Conservation (phyloP, 2,888 invertebrate genomes). For the Trissonchulus sp. region DNA sequence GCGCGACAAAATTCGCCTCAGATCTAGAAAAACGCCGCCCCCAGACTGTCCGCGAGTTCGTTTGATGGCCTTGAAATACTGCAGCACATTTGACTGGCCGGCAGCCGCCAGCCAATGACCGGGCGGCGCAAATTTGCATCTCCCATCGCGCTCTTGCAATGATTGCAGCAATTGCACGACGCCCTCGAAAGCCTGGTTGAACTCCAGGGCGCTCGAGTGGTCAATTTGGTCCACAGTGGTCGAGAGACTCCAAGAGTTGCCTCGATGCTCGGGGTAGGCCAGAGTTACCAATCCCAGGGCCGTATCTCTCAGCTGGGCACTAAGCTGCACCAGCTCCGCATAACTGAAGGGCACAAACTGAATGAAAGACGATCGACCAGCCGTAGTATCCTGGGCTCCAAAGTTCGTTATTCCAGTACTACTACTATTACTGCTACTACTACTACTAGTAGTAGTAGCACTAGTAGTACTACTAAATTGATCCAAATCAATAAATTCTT, state of each 20-base stretch:
- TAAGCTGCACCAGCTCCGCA: slow-evolving; percentile 66
- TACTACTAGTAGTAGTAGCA: no score
- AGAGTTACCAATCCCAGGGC: slow-evolving; percentile 77
- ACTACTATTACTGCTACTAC: no score
- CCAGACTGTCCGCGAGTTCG: slow-evolving; percentile 53
- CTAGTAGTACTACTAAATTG: no score
- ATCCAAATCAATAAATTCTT: slow-evolving; percentile 66
- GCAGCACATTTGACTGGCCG: neutral
- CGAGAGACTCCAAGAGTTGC: slow-evolving; percentile 2
- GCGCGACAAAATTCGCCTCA: neutral
- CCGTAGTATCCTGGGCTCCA: neutral
- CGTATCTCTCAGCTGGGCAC: slow-evolving; percentile 68
- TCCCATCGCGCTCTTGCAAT: slow-evolving; percentile 75
- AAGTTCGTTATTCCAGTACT: no score
- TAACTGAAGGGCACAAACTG: slow-evolving; percentile 63
- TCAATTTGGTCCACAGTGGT: neutral
- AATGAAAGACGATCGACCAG: neutral
- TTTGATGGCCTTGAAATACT: slow-evolving; percentile 37
- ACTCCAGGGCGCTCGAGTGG: neutral
- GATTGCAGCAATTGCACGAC: slow-evolving; percentile 70
- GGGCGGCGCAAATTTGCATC: slow-evolving; percentile 69
- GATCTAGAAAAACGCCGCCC: neutral
- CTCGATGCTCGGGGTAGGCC: slow-evolving; percentile 71
- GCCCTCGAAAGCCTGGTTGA: slow-evolving; percentile 55
- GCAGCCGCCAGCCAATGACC: slow-evolving; percentile 62